These are phyloP conservation scores for Carposina sasakii DNA, from an alignment of 1,140 invertebrate genomes.

Conservation along the genomic window DNA sequence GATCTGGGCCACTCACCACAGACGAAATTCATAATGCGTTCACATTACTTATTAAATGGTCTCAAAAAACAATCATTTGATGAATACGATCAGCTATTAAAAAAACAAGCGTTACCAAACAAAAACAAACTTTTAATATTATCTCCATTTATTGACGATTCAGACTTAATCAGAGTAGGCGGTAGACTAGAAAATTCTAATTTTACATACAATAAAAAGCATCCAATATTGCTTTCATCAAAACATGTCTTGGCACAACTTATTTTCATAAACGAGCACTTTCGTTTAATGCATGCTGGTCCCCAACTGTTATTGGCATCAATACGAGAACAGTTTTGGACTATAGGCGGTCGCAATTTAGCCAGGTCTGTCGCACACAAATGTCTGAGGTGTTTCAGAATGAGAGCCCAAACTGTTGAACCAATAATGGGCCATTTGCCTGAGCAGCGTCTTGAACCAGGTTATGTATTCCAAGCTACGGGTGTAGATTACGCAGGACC, in stretches of 20 bases:
- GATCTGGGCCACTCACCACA: background rate
- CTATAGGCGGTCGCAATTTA: constrained; percentile 25
- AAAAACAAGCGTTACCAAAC: background rate
- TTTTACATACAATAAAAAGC: constrained; percentile 34
- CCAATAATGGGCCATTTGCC: constrained; percentile 8
- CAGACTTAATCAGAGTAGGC: constrained; percentile 43
- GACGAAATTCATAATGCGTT: constrained; percentile 5
- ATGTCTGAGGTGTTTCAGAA: constrained; percentile 2
- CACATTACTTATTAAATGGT: background rate
- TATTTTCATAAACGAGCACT: constrained; percentile 40
- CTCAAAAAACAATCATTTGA: constrained; percentile 1
- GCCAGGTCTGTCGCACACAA: constrained; percentile 6
- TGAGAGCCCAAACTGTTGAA: constrained; percentile 1
- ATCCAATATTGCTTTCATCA: constrained; percentile 53
- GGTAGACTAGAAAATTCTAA: constrained; percentile 38
- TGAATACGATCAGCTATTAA: background rate
- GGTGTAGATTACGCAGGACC: constrained; percentile 39
- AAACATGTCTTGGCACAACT: constrained; percentile 33
- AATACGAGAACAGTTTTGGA: constrained; percentile 30
- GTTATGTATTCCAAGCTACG: constrained; percentile 1
- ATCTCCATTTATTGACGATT: constrained; percentile 39
- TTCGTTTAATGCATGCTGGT: constrained; percentile 33
- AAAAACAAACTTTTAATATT: constrained; percentile 13
- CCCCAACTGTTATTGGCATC: constrained; percentile 28
- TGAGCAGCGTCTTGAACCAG: constrained; percentile 4